phyloP scores from a whole-genome alignment of 1,140 invertebrate species.

The Cherax quadricarinatus region DNA sequence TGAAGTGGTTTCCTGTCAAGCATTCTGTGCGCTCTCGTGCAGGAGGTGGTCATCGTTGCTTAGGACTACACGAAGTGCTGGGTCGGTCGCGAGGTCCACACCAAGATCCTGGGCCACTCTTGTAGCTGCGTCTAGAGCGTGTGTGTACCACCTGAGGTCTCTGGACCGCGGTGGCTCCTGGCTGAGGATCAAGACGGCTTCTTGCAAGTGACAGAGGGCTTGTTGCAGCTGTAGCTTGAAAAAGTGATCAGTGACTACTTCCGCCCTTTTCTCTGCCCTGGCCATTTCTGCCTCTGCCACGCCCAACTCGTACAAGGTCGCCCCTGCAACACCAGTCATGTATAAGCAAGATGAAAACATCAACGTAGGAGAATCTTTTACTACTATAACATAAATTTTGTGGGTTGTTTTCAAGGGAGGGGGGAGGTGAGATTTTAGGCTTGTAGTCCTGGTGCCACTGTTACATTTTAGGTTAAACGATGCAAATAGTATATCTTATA shows the following conservation, averaged over 20 bases:
- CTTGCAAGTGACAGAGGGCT: constrained; percentile 37
- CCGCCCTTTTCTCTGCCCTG: constrained; percentile 12
- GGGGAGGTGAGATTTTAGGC: too few species aligned
- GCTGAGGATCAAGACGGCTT: constrained; percentile 40
- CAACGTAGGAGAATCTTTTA: too few species aligned
- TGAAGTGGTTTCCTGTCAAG: too few species aligned
- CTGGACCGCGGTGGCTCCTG: constrained; percentile 53
- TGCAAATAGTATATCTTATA: too few species aligned
- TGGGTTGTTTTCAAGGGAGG: too few species aligned
- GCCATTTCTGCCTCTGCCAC: constrained; percentile 25
- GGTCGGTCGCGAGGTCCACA: not conserved
- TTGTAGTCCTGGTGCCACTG: too few species aligned
- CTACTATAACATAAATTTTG: too few species aligned
- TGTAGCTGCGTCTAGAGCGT: constrained; percentile 13
- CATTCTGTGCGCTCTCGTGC: too few species aligned
- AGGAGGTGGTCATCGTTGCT: too few species aligned
- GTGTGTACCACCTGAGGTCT: constrained; percentile 44
- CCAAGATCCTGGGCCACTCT: constrained; percentile 4
- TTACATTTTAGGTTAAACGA: too few species aligned
- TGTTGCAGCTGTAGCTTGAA: constrained; percentile 12
- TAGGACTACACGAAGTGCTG: too few species aligned
- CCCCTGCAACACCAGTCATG: constrained; percentile 22
- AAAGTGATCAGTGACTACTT: constrained; percentile 9
- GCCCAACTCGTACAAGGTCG: constrained; percentile 56
- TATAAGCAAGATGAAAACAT: too few species aligned